phyloP scores from a whole-genome alignment of 2,888 invertebrate genomes.

The Orgyia antiqua region DNA sequence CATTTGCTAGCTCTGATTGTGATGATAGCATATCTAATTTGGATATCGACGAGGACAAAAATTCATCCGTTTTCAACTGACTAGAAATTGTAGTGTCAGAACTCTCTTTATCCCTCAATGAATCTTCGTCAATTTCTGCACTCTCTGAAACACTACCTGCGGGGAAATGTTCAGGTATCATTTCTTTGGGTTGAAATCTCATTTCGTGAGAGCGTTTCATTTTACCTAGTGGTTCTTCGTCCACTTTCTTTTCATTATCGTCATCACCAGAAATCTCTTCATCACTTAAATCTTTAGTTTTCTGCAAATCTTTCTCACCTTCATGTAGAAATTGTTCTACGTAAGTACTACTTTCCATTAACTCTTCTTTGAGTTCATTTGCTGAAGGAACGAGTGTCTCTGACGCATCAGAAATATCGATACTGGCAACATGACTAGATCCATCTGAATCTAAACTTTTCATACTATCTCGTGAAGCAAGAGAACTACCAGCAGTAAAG shows the following conservation, averaged over 20 bases:
- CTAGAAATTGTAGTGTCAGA: constrained; percentile 70
- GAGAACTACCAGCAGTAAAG: constrained; percentile 90
- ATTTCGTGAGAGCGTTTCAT: constrained; percentile 95
- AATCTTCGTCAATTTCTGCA: constrained; percentile 61
- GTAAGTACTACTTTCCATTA: constrained; percentile 80
- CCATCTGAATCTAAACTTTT: constrained; percentile 93
- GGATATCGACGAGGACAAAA: constrained; percentile 65
- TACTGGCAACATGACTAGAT: constrained; percentile 91
- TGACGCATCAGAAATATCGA: constrained; percentile 94
- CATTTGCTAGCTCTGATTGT: constrained; percentile 46
- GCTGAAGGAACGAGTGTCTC: constrained; percentile 96
- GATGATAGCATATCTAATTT: constrained; percentile 62
- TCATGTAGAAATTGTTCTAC: constrained; percentile 74
- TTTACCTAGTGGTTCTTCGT: constrained; percentile 79
- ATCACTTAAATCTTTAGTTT: constrained; percentile 68
- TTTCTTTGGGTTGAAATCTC: constrained; percentile 86
- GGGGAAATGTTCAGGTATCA: constrained; percentile 70
- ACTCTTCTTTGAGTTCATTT: constrained; percentile 86
- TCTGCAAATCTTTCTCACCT: constrained; percentile 46
- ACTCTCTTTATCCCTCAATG: constrained; percentile 56
- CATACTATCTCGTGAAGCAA: constrained; percentile 93
- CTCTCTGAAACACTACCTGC: constrained; percentile 59
- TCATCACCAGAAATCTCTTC: constrained; percentile 78
- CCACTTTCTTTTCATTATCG: constrained; percentile 64
- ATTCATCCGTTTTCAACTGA: constrained; percentile 65